Base-by-base conservation (phyloP, 2,797 vertebrate species). In the Distichodus sexfasciatus region DNA sequence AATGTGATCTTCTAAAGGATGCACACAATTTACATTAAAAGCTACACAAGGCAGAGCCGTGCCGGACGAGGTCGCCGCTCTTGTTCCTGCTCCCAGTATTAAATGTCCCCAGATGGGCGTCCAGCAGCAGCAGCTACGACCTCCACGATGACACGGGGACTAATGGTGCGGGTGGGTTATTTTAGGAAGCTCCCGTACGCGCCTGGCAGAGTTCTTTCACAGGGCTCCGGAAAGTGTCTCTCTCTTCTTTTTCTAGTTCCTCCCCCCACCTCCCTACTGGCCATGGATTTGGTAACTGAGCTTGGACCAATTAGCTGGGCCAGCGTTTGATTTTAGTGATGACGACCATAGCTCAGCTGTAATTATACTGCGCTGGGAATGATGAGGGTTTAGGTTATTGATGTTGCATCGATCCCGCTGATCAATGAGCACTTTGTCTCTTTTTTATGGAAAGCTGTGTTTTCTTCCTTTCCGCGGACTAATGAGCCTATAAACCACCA, bases 341-440 rank as follows among this genome's bases (percentile, higher is more conserved):
- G 88, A 89, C 83, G 85, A 85, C 85, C 85, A 88, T 89, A 90
- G 86, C 84, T 91, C 87, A 86, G 84, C 86, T 80, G 84, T 89
- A 91, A 91, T 91, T 92, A 91, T 66, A 83, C 84, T 75, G 79
- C 79, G 66, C 81, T 89, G 81, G 86, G 86, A 91, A 91, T 89
- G 89, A 93, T 91, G 88, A 91, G 83, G 86, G 86, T 88, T 91
- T 91, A 89, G 85, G 79, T 87, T 91, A 92, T 92, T 86, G 90
- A 92, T 92, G 86, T 43, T 36, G 35, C 66, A 91, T 91, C 83
- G 91, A 92, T 90, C 78, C 41, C 8, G 31, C 76, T 90, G 89
- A 92, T 92, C 90, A 87, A 92, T 92, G 87, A 88, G 81, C 81
- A 87, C 86, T 92, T 90, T 88, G 87, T 87, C 87, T 89, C 78